phyloP scores from a whole-genome alignment of 2,888 invertebrate genomes.

The Mythimna vitellina region DNA sequence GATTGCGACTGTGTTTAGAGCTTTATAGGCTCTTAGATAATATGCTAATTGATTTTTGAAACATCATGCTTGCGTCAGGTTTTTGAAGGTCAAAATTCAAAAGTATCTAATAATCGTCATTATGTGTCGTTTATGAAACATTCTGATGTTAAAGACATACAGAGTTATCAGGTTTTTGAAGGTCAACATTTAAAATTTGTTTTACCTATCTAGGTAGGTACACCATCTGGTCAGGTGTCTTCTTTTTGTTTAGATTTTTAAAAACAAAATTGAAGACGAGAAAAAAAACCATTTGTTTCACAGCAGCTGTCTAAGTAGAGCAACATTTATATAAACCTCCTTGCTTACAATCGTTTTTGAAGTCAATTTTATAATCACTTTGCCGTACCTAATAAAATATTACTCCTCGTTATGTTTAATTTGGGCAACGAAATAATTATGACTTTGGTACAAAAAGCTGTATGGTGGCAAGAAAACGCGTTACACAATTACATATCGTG shows the following conservation, averaged over 20 bases:
- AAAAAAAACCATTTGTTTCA: neutral
- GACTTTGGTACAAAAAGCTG: neutral
- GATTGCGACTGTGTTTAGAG: neutral
- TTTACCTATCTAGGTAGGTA: too few relatives aligned
- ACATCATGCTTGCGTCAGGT: too few relatives aligned
- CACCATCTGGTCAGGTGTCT: too few relatives aligned
- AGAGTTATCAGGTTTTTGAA: too few relatives aligned
- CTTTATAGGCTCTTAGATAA: neutral
- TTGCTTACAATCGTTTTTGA: neutral
- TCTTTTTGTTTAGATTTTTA: neutral
- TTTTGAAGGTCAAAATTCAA: neutral
- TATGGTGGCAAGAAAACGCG: slow-evolving; percentile 1
- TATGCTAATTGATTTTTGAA: neutral
- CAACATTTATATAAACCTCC: neutral
- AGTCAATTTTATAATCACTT: neutral
- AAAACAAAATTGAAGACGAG: neutral
- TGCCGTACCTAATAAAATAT: neutral
- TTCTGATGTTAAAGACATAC: neutral
- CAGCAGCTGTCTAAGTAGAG: neutral
- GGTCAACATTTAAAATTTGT: too few relatives aligned
- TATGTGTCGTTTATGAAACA: neutral
- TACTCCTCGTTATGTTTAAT: slow-evolving; percentile 6
- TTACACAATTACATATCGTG: neutral
- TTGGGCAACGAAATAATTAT: neutral
- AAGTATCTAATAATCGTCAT: neutral